Base-by-base conservation (phyloP, 2,888 invertebrate genomes). In the Criorhina ranunculi region DNA sequence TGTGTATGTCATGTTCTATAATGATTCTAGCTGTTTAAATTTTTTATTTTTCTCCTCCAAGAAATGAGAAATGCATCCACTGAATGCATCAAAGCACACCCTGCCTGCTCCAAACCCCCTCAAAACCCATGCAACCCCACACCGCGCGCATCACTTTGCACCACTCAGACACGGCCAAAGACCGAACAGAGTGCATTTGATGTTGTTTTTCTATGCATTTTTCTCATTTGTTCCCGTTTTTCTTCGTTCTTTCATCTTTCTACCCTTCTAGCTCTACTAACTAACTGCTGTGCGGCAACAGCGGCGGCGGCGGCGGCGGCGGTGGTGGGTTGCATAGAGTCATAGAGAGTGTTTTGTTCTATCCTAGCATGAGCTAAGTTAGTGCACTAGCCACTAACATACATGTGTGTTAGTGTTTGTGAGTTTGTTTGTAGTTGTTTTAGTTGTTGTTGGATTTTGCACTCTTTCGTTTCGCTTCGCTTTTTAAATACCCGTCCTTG, bases 401-500 rank as follows among this genome's bases (percentile, higher is more conserved):
- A 9, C 11, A 5, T 35, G 53, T 29, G 24, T 59, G 33, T 33
- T 40, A 59, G 49, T 51, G 31, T 15, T 59, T 9, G 31, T 29
- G 40, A 17, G 35, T 51, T 17, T 24, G 17, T 55, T 51, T 44
- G 44, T 66, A 7, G 60, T 60, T 60, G 15, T 40, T 70, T 66
- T 44, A 69, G 33, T 24, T 67, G 64, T 49, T 77, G 70, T 42
- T 57, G 24, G 60, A 72, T 86, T n/a, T 82, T 86, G 82, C 82
- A 82, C 82, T 86, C 79, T 81, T 82, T 86, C 78, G 79, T 86
- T 86, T 86, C 87, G 87, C 87, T 89, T 88, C 88, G 88, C 87
- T 89, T 89, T 89, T 88, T 90, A 90, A 91, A 91, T 91, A 91
- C 91, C 91, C 92, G 92, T 92, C 92, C 92, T 92, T 92, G 92